Evolutionary conservation across 2,113 vertebrate genomes (phyloP).

Genomic region (Megaleporinus macrocephalus): DNA sequence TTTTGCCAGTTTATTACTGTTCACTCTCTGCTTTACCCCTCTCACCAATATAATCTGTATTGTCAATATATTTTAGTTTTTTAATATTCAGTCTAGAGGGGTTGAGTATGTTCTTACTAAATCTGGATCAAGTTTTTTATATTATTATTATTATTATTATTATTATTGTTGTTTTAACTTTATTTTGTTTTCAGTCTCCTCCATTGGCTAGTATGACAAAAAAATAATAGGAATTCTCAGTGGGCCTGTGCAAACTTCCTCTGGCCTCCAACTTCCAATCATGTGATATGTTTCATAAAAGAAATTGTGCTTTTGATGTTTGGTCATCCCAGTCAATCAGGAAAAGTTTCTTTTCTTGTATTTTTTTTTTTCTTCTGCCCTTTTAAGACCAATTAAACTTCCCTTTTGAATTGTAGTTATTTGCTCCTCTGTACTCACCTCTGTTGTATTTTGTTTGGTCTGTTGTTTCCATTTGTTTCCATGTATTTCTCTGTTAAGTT

Average conservation of each 20-base stretch:
- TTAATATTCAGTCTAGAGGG: constrained; percentile 61
- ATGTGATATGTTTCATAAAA: neutral
- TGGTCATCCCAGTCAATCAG: constrained; percentile 11
- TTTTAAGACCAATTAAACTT: constrained; percentile 24
- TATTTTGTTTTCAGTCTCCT: constrained; percentile 41
- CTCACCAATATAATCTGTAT: constrained; percentile 66
- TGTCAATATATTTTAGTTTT: constrained; percentile 67
- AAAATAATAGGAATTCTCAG: constrained; percentile 38
- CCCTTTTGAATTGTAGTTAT: constrained; percentile 40
- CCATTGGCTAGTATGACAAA: constrained; percentile 21
- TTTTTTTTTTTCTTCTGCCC: constrained; percentile 20
- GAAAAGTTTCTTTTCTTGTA: constrained; percentile 3
- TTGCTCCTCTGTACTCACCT: constrained; percentile 15
- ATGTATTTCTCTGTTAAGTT: constrained; percentile 27
- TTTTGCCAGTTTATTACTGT: constrained; percentile 64
- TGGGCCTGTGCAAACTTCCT: constrained; percentile 21
- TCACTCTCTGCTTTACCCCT: constrained; percentile 61
- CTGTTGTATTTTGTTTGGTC: constrained; percentile 19
- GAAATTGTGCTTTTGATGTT: neutral
- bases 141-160: no score
- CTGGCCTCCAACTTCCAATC: constrained; percentile 22
- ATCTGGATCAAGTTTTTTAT: constrained; percentile 25
- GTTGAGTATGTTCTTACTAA: constrained; percentile 64
- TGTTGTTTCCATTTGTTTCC: constrained; percentile 11
- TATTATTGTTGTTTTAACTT: no score